A percentile compares a stretch with the other conserved stretches of the same genome.
phyloP scores from a whole-genome alignment of 1,140 invertebrate species.

The Triops longicaudatus region DNA sequence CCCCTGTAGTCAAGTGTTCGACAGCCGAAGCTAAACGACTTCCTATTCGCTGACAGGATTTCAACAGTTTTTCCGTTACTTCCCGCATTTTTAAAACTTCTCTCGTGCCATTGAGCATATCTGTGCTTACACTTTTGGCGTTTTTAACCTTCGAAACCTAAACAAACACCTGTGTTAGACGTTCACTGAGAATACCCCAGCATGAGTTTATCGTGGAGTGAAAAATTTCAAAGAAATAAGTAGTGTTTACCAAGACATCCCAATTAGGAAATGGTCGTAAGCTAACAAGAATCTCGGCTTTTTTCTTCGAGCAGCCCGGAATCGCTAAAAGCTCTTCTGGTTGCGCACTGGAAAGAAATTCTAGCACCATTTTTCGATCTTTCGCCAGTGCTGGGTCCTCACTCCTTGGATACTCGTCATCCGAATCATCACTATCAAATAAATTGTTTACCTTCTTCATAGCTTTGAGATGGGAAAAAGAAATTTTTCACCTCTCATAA shows the following conservation, averaged over 20 bases:
- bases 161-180: not conserved
- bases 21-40: not conserved
- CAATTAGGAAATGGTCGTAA: not conserved
- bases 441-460: too few species aligned
- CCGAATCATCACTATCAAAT: not conserved
- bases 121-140: not conserved
- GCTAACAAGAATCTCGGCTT: not conserved
- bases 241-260: not conserved
- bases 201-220: not conserved
- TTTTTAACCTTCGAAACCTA: not conserved
- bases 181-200: too few species aligned
- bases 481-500: not conserved
- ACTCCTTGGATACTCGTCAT: not conserved
- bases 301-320: not conserved
- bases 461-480: too few species aligned
- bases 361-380: not conserved
- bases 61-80: not conserved
- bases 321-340: not conserved
- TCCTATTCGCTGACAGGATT: not conserved
- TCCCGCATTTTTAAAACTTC: not conserved
- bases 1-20: not conserved
- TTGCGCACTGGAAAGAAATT: not conserved
- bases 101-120: not conserved
- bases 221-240: not conserved
- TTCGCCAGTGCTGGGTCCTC: not conserved